A percentile compares a stretch with the other conserved stretches of the same genome.
These are phyloP conservation scores for Lynx canadensis DNA, from an alignment of 2,113 vertebrate genomes.

Conservation along the genomic window DNA sequence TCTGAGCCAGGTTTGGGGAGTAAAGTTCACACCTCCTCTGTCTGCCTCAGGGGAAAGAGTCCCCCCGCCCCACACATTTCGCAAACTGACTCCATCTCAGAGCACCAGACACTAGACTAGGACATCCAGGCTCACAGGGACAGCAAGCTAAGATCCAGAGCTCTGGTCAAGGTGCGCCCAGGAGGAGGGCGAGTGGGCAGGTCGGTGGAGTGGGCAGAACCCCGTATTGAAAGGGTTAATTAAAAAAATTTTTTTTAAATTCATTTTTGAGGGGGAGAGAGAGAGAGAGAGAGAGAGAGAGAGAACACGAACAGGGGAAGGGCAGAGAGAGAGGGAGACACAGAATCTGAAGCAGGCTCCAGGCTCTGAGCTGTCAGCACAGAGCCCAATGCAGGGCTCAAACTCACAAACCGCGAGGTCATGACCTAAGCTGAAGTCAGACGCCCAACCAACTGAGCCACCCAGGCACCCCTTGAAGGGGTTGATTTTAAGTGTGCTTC, in stretches of 20 bases:
- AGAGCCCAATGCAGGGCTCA: too few relatives aligned
- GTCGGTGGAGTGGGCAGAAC: neutral
- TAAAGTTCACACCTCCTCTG: constrained; percentile 5
- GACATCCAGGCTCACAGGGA: neutral
- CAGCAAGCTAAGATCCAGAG: neutral
- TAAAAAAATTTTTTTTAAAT: too few relatives aligned
- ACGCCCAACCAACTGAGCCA: too few relatives aligned
- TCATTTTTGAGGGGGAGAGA: too few relatives aligned
- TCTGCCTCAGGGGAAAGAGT: neutral
- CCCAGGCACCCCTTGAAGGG: neutral
- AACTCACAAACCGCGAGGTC: too few relatives aligned
- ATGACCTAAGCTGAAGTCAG: too few relatives aligned
- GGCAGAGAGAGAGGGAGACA: too few relatives aligned
- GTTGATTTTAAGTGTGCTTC: neutral
- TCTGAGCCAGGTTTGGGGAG: neutral
- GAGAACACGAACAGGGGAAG: too few relatives aligned
- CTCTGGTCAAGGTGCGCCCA: neutral
- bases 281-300: too few relatives aligned
- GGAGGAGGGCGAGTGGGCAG: neutral
- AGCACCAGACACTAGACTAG: neutral
- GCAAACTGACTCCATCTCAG: neutral
- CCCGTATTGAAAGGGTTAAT: neutral
- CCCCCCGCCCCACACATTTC: neutral
- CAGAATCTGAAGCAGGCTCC: too few relatives aligned
- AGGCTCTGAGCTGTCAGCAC: too few relatives aligned